Conservation (phyloP, 2,888 invertebrate genomes). For the Aporophyla nigra region DNA sequence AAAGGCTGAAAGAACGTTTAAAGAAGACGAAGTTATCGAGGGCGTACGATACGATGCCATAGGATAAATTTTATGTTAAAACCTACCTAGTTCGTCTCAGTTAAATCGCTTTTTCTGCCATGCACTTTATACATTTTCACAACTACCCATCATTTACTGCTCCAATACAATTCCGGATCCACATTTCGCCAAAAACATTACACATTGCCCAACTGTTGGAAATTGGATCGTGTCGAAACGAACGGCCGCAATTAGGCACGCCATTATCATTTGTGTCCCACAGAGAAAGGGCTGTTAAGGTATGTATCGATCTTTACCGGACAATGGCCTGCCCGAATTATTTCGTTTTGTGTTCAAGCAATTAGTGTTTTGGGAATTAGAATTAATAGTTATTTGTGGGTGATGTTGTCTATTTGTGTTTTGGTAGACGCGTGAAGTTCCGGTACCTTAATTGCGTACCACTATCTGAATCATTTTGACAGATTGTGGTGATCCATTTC, state of each 20-base stretch:
- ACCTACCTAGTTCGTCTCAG: too few relatives aligned
- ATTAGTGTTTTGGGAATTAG: conserved; percentile 47
- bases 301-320: conserved; percentile 48
- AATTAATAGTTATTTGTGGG: conserved; percentile 41
- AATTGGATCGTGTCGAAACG: conserved; percentile 74
- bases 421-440: background rate
- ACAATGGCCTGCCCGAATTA: conserved; percentile 41
- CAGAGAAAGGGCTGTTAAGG: conserved; percentile 74
- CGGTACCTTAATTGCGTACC: too few relatives aligned
- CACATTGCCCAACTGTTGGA: conserved; percentile 59
- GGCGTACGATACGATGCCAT: too few relatives aligned
- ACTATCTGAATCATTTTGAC: too few relatives aligned
- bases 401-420: conserved; percentile 8
- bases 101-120: background rate
- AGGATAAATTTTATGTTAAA: too few relatives aligned
- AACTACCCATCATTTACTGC: conserved; percentile 22
- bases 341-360: conserved; percentile 43
- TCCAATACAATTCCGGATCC: conserved; percentile 37
- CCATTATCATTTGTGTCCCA: conserved; percentile 73
- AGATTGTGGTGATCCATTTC: too few relatives aligned
- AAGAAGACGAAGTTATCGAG: too few relatives aligned
- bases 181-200: conserved; percentile 48
- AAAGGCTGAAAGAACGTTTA: too few relatives aligned
- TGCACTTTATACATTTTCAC: conserved; percentile 14
- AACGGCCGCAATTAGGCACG: conserved; percentile 73